These are phyloP conservation scores for Palythoa grandis DNA, from an alignment of 92 coral and sea anemone species.

Conservation along the genomic window DNA sequence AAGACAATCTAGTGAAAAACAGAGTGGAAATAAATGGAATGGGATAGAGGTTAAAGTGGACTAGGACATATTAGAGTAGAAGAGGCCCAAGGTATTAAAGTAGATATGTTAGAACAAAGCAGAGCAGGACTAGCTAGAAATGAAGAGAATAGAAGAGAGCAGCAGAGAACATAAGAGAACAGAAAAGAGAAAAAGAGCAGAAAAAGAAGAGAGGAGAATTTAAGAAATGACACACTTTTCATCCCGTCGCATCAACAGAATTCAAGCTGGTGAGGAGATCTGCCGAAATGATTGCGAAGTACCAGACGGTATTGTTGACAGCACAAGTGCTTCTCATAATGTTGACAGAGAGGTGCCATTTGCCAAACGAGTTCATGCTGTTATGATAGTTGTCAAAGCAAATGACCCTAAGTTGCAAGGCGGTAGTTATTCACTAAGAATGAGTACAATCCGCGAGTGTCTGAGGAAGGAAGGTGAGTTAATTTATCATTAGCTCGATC, in stretches of 20 bases:
- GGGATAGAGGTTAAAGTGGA: too few relatives aligned
- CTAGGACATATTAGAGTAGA: too few relatives aligned
- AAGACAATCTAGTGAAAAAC: too few relatives aligned
- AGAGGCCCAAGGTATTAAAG: too few relatives aligned
- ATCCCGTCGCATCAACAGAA: slow-evolving; percentile 35
- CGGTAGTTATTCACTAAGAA: slow-evolving; percentile 25
- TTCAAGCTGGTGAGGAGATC: slow-evolving; percentile 60
- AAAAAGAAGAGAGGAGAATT: background rate
- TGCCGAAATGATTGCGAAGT: slow-evolving; percentile 36
- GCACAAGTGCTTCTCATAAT: background rate
- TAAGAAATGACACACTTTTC: background rate
- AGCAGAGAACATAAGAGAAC: background rate
- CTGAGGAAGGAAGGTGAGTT: slow-evolving; percentile 69
- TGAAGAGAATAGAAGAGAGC: too few relatives aligned
- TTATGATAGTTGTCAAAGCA: slow-evolving; percentile 27
- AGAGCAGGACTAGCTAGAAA: too few relatives aligned
- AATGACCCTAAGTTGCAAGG: slow-evolving; percentile 18
- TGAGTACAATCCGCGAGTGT: slow-evolving; percentile 72
- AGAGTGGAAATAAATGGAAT: too few relatives aligned
- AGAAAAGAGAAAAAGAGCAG: background rate
- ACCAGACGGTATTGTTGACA: background rate
- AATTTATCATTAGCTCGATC: background rate
- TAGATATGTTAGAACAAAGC: too few relatives aligned
- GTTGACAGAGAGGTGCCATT: slow-evolving; percentile 33
- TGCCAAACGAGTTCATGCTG: slow-evolving; percentile 65